Conservation (phyloP, 2,797 vertebrate genomes). For the Clarias laeviceps region DNA sequence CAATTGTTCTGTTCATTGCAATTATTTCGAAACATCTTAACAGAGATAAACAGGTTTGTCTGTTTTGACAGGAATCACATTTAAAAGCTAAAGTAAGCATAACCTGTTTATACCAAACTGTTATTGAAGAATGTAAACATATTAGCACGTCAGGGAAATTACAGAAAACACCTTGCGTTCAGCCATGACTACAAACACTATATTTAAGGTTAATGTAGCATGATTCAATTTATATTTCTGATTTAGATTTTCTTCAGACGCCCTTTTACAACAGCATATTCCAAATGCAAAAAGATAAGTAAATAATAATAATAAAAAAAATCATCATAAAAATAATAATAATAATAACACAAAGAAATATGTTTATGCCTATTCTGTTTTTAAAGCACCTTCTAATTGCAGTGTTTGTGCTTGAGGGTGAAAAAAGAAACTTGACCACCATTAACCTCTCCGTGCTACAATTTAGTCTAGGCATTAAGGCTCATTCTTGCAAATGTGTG, state of each 20-base stretch:
- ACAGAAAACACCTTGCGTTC: background rate
- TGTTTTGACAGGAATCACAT: background rate
- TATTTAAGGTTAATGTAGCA: background rate
- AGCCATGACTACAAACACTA: background rate
- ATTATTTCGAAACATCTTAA: background rate
- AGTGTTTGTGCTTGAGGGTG: slow-evolving; percentile 74
- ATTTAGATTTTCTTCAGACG: background rate
- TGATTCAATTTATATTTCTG: slow-evolving; percentile 9
- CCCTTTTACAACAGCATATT: slow-evolving; percentile 31
- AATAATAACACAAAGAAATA: slow-evolving; percentile 48
- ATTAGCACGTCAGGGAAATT: background rate
- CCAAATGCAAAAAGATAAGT: slow-evolving; percentile 49
- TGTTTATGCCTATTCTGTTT: slow-evolving; percentile 48
- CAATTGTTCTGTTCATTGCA: background rate
- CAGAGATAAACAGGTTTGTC: background rate
- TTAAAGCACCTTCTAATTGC: slow-evolving; percentile 78
- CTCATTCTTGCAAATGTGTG: slow-evolving; percentile 61
- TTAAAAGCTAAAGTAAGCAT: background rate
- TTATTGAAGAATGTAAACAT: slow-evolving; percentile 1
- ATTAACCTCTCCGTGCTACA: slow-evolving; percentile 76
- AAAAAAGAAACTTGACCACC: slow-evolving; percentile 74
- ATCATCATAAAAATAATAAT: slow-evolving; percentile 40
- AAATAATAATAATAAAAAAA: slow-evolving; percentile 11
- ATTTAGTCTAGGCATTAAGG: slow-evolving; percentile 71
- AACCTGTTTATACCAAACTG: background rate